Evolutionary conservation across 2,888 invertebrate species (phyloP).

Genomic region (Idaea straminata): DNA sequence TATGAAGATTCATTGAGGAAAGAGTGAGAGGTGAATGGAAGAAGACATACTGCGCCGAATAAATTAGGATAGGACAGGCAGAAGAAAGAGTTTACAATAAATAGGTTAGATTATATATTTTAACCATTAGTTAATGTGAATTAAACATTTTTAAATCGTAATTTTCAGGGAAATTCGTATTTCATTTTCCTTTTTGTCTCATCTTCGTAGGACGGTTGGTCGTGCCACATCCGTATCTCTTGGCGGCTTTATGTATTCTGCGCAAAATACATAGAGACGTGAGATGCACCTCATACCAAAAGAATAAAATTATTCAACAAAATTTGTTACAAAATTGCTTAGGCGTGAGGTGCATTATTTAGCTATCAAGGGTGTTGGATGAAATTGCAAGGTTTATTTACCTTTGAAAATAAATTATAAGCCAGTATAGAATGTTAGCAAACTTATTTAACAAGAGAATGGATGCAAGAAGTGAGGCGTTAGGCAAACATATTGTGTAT

Average conservation of each 20-base stretch:
- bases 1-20: too few relatives aligned
- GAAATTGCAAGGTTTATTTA: neutral
- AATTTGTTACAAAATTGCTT: conserved; percentile 22
- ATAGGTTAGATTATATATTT: too few relatives aligned
- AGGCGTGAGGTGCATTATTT: conserved; percentile 22
- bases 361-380: neutral
- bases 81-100: too few relatives aligned
- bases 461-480: too few relatives aligned
- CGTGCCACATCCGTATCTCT: neutral
- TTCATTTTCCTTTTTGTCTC: conserved; percentile 5
- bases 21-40: too few relatives aligned
- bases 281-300: conserved; percentile 22
- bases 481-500: too few relatives aligned
- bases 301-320: conserved; percentile 26
- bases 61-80: too few relatives aligned
- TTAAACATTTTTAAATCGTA: neutral
- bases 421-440: neutral
- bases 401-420: conserved; percentile 2
- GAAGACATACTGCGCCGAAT: too few relatives aligned
- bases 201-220: neutral
- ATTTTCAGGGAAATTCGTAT: neutral
- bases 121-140: neutral
- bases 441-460: neutral
- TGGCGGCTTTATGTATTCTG: neutral
- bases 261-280: conserved; percentile 14